Conservation (phyloP, 1,140 invertebrate genomes). For the Trichonephila clavipes region DNA sequence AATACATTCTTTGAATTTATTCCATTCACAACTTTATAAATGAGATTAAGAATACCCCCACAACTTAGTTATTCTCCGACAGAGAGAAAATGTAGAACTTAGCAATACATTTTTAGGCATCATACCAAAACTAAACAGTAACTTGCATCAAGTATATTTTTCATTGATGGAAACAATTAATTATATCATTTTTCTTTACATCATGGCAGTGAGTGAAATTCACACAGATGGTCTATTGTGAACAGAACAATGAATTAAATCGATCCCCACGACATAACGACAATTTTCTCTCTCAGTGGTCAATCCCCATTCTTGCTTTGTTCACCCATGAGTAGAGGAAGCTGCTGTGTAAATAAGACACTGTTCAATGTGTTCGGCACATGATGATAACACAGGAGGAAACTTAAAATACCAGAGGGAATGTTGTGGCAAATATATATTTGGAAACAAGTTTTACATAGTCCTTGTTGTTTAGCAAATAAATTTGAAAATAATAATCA, state of each 20-base stretch:
- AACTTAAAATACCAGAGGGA: not conserved
- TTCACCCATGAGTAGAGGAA: not conserved
- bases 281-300: conserved; percentile 10
- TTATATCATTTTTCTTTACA: not conserved
- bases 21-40: too few relatives aligned
- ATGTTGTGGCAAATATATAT: not conserved
- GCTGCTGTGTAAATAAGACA: not conserved
- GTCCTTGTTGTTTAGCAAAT: not conserved
- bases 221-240: not conserved
- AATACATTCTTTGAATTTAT: too few relatives aligned
- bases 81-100: not conserved
- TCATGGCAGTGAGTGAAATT: too few relatives aligned
- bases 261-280: not conserved
- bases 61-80: too few relatives aligned
- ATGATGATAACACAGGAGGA: not conserved
- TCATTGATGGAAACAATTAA: not conserved
- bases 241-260: not conserved
- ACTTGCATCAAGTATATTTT: not conserved
- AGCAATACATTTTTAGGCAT: not conserved
- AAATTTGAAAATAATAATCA: too few relatives aligned
- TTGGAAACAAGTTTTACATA: not conserved
- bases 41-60: too few relatives aligned
- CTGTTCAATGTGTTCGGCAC: not conserved
- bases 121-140: not conserved
- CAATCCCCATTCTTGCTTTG: not conserved